phyloP scores from a whole-genome alignment of 2,797 vertebrate genomes.

The Lepus oiostolus region DNA sequence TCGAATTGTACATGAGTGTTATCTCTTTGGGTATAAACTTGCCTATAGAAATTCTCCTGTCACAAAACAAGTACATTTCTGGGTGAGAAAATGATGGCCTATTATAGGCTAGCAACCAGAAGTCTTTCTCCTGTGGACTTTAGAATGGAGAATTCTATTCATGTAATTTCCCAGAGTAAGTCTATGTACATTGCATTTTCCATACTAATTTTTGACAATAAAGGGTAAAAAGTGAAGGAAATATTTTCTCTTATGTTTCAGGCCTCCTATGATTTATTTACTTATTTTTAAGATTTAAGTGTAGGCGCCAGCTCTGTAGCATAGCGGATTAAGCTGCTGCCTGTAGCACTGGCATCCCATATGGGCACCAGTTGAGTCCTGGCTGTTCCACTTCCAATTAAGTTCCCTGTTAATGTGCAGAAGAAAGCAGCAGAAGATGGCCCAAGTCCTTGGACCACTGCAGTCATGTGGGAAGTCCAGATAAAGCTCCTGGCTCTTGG shows the following conservation, averaged over 20 bases:
- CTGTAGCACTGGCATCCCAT: too few relatives aligned
- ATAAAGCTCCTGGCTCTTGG: too few relatives aligned
- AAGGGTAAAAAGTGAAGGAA: background rate
- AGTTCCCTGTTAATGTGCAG: too few relatives aligned
- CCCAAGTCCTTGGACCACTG: too few relatives aligned
- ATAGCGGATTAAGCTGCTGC: too few relatives aligned
- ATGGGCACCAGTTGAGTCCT: too few relatives aligned
- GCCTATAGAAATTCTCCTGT: background rate
- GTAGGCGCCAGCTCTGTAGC: too few relatives aligned
- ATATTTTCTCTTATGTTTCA: background rate
- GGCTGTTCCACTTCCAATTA: too few relatives aligned
- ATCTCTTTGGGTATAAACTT: background rate
- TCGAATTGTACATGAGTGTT: background rate
- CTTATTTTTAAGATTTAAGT: background rate
- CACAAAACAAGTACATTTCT: background rate
- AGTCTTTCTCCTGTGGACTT: fast-evolving
- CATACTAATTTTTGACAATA: background rate
- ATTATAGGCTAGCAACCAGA: background rate
- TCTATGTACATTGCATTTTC: background rate
- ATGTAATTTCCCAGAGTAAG: background rate
- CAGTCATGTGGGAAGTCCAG: too few relatives aligned
- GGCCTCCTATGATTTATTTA: too few relatives aligned
- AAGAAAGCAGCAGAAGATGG: too few relatives aligned
- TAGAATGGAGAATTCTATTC: background rate
- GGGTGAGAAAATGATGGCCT: background rate